Evolutionary conservation across 2,888 invertebrate genomes (phyloP).

Genomic region (Operophtera brumata): DNA sequence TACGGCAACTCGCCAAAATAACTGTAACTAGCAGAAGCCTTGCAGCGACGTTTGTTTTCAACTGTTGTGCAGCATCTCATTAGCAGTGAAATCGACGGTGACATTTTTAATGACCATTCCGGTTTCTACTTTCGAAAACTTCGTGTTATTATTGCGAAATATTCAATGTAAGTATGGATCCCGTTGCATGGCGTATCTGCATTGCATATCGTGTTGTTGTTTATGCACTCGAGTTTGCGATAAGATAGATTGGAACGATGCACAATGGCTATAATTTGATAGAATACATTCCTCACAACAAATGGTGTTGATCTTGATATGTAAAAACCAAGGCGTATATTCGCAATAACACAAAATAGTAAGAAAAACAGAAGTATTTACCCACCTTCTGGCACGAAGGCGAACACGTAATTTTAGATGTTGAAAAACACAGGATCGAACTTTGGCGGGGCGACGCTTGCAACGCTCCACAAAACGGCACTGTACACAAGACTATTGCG

Average conservation of each 20-base stretch:
- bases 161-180: conserved; percentile 12
- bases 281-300: conserved; percentile 8
- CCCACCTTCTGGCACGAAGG: conserved; percentile 68
- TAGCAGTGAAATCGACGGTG: conserved; percentile 56
- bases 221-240: conserved; percentile 22
- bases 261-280: conserved; percentile 12
- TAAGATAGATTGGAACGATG: conserved; percentile 23
- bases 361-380: conserved; percentile 48
- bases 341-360: conserved; percentile 40
- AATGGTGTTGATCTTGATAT: conserved; percentile 7
- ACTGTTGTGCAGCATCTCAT: conserved; percentile 49
- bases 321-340: conserved; percentile 30
- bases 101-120: conserved; percentile 49
- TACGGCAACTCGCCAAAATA: conserved; percentile 64
- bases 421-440: conserved; percentile 53
- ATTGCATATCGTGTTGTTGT: conserved; percentile 14
- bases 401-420: conserved; percentile 66
- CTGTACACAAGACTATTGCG: conserved; percentile 59
- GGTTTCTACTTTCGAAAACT: conserved; percentile 47
- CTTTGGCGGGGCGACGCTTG: conserved; percentile 35
- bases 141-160: conserved; percentile 36
- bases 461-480: conserved; percentile 55
- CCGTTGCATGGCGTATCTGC: conserved; percentile 21
- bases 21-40: conserved; percentile 56
- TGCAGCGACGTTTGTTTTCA: conserved; percentile 44